A percentile compares a stretch with the other conserved stretches of the same genome.
phyloP scores from a whole-genome alignment of 2,888 invertebrate species.

The Cancer borealis region DNA sequence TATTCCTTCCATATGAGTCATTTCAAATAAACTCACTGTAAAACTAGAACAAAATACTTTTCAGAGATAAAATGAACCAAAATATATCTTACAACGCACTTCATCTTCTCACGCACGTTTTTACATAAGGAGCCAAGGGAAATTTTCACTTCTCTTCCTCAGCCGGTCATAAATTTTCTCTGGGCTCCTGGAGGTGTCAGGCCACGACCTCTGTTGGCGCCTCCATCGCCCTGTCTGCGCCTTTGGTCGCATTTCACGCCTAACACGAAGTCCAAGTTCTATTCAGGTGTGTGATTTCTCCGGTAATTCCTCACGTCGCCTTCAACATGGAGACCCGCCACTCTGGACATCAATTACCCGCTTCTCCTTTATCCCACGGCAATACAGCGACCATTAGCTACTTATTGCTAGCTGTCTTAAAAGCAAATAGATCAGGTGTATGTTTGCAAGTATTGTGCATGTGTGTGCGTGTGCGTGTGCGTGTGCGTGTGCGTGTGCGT shows the following conservation, averaged over 20 bases:
- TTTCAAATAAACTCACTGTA: not conserved
- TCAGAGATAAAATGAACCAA: not conserved
- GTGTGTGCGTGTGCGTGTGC: not conserved
- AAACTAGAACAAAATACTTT: not conserved
- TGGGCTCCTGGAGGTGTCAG: conserved; percentile 12
- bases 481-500: not conserved
- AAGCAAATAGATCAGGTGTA: not conserved
- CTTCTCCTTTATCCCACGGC: not conserved
- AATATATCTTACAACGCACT: not conserved
- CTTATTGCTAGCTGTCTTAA: not conserved
- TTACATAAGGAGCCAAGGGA: not conserved
- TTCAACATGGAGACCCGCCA: not conserved
- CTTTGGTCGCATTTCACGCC: not conserved
- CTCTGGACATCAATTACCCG: not conserved
- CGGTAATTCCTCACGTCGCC: not conserved
- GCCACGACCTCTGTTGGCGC: conserved; percentile 8
- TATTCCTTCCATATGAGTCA: no score
- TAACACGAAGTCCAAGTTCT: not conserved
- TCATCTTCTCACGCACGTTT: not conserved
- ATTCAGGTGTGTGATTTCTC: not conserved
- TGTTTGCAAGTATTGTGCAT: not conserved
- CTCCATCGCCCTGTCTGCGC: not conserved
- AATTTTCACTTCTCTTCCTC: conserved; percentile 11
- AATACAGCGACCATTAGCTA: not conserved
- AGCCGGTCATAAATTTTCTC: not conserved